Evolutionary conservation across 2,797 vertebrate genomes (phyloP), one percentile per base, ranked within the genome.

Genomic region (Natrix natrix): DNA sequence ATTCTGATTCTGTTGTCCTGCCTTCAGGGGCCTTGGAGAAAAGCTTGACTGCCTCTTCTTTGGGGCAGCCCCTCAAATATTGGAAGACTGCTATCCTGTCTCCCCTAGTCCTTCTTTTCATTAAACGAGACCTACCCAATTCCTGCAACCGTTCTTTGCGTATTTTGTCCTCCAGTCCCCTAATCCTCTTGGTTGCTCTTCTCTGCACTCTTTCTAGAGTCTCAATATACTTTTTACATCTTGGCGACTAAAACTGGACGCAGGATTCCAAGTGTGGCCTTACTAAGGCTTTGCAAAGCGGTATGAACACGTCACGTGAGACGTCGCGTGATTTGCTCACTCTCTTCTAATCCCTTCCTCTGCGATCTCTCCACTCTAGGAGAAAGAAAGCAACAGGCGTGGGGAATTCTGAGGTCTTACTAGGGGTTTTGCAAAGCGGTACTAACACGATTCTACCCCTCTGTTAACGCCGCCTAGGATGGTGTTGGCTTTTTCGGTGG

Each of bases 81-180:
- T 61, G 60, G 60, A 61, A 61, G 8, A 1, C 8, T 37, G 24
- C 60, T 26, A 4, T 26, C 60, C 1, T 26, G 7, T 10, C 22
- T 0, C 24, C 24, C 43, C 32, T 37, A 0, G 2, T 10, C 8
- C 60, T 61, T 26, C 60, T 61, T 3, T 24, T 26, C 2, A 1
- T 13, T 28, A 66, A 66, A n/a, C 63, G 5, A 6, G 28, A 66
- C 63, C 5, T 0, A 1, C 63, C 63, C 63, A 32, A 5, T 69
- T 32, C 63, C 5, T 14, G 13, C 63, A n/a, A 6, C 28, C 2
- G 0, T 32, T 66, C 63, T 14, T 16, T 0, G 0, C 5, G n/a
- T 32, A 13, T 32, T 32, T 32, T 32, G 7, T 13, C 63, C n/a
- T 69, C n/a, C 28, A 3, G n/a, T 32, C 63, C 63, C 28, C 13